Base-by-base conservation (phyloP, 1,140 invertebrate species). In the Eurosta solidaginis region DNA sequence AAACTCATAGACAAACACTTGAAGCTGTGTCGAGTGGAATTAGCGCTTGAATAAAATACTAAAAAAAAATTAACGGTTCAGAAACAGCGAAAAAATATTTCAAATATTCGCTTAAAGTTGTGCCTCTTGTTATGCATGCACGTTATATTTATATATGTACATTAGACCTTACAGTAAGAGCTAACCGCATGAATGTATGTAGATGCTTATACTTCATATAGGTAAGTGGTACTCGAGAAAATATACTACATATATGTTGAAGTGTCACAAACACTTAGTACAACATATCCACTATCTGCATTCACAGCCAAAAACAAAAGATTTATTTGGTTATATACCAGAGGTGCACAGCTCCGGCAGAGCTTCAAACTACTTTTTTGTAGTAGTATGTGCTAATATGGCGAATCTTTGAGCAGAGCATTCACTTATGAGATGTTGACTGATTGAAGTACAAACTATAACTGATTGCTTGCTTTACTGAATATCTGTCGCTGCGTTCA, bases 191-290 rank as follows among this genome's bases (percentile, higher is more conserved):
- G n/a, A n/a, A n/a, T n/a, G n/a, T n/a, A n/a, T n/a, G n/a, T n/a
- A n/a, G n/a, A n/a, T n/a, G n/a, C n/a, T n/a, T n/a, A n/a, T n/a
- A n/a, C n/a, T n/a, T n/a, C n/a, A n/a, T n/a, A n/a, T n/a, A n/a
- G n/a, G n/a, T 33, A 12, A 29, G 27, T 20, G 33, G 33, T 20
- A 40, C 59, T 68, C 59, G 29, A 68, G 59, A 29, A 68, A 68
- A 68, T 68, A 29, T 17, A 68, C 59, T 68, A 40, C 59, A 68
- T 40, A 42, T 68, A 33, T 10, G 36, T 40, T 68, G 33, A 68
- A 68, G 59, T 40, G 33, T 68, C 59, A 68, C 59, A 68, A 68
- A 68, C 59, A 68, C 33, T 40, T 68, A 7, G 27, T 14, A 68
- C 22, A 20, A 4, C n/a, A 40, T n/a, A 33, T 29, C 29, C 17